Evolutionary conservation across 2,797 vertebrate genomes (phyloP), one percentile per base, ranked within the genome.

Genomic region (Adelosebastes latens): DNA sequence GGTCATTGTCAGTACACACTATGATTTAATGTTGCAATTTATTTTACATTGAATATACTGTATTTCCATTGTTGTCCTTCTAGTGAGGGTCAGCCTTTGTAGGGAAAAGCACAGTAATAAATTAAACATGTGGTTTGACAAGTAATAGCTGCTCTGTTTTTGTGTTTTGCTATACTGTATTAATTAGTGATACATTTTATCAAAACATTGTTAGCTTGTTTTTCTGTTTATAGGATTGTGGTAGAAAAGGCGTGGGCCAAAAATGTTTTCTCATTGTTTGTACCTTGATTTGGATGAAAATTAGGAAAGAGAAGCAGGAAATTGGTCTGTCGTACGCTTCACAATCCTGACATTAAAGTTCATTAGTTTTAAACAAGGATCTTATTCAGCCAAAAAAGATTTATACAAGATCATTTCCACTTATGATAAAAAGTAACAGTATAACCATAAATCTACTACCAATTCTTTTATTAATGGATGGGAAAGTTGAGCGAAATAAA

Each of bases 21-120:
- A 24, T 59, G 5, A 22, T 75, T 67, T 34, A 46, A 62, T 70
- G 2, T 31, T 64, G 62, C 52, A 72, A 31, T 77, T 81, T 73
- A 55, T 66, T 82, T 82, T 56, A 25, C 14, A 58, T 14, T 68
- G 2, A 64, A 42, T 68, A 25, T 34, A 72, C 4, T 65, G 12
- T 63, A 32, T 77, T 70, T 77, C 16, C 24, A 42, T 32, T 72
- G 14, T 59, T 63, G 36, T 13, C 46, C 8, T 58, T 61, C 52
- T 72, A 74, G 18, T 68, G 27, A 46, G 4, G 46, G 32, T 52
- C 36, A 39, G 31, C 4, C 14, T 61, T 39, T 39, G 18, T 22
- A 29, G 34, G 29, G 13, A 55, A 61, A 52, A 52, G 13, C 55
- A 61, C 6, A 25, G 39, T 42, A 66, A 85, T 69, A 65, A 70